Evolutionary conservation across 2,888 invertebrate genomes (phyloP).

Genomic region (Brenthis ino): DNA sequence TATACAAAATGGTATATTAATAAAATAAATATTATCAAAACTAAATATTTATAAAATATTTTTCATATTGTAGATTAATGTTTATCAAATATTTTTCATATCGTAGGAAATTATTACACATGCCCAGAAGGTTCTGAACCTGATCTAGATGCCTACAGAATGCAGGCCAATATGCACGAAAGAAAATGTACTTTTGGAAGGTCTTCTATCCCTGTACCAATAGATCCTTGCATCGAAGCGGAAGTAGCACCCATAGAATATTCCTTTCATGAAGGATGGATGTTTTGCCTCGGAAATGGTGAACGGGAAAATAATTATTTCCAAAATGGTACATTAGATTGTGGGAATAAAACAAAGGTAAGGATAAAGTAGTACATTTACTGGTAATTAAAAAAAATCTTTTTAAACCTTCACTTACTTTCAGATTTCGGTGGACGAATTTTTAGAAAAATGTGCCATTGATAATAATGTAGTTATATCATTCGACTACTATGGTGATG

Average conservation of each 20-base stretch:
- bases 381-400: not conserved
- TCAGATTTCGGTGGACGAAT: conserved; percentile 62
- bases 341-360: conserved; percentile 74
- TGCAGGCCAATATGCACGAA: conserved; percentile 74
- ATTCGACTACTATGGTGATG: conserved; percentile 76
- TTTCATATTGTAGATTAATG: conserved; percentile 36
- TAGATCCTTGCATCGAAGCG: conserved; percentile 76
- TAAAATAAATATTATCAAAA: not conserved
- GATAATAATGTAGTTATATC: conserved; percentile 74
- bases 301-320: conserved; percentile 75
- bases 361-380: not conserved
- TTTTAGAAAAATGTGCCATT: conserved; percentile 67
- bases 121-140: conserved; percentile 73
- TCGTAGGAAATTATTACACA: conserved; percentile 65
- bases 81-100: too few relatives aligned
- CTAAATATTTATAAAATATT: too few relatives aligned
- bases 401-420: conserved; percentile 23
- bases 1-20: conserved; percentile 67
- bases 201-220: conserved; percentile 55
- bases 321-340: conserved; percentile 73
- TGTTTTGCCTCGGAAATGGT: conserved; percentile 75
- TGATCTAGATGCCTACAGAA: conserved; percentile 67
- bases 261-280: conserved; percentile 76
- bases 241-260: conserved; percentile 75
- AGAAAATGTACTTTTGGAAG: conserved; percentile 68